Base-by-base conservation (phyloP, 2,113 vertebrate genomes). In the Corydoras sp. region DNA sequence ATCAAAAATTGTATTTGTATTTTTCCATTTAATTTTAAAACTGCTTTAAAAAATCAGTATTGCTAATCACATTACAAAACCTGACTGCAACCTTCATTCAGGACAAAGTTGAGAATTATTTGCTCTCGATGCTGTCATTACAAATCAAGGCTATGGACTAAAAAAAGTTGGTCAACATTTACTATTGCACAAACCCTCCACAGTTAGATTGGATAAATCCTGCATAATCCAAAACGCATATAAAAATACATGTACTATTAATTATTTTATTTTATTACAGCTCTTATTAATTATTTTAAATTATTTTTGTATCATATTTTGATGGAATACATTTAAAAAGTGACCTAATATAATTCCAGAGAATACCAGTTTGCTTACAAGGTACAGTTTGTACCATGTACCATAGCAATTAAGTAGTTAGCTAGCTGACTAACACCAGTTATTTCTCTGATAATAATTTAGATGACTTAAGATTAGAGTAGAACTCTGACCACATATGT, bases 401-500 rank as follows among this genome's bases (percentile, higher is more conserved):
- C 65, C 13, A 9, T 48, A 15, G 65, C 11, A 30, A 68, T 74
- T 29, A 68, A 62, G 9, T 62, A 62, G 9, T 62, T 68, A 68
- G 50, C 50, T 68, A 35, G 60, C 65, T 68, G 50, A 68, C 50
- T 60, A 61, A 62, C 65, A 62, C 53, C 54, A 48, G 65, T 51
- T 30, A 54, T 43, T 50, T 62, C 24, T 29, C 49, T 51, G 62
- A 74, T 74, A 61, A 62, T 68, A 62, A 74, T 74, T 68, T 62
- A 60, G 55, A 59, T 61, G 29, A 62, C 9, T 43, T 50, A 51
- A 49, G 65, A 74, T 74, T 74, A 74, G 58, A 68, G 10, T 68
- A 18, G 72, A 74, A 74, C 72, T 74, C 65, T 74, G 72, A 74
- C 65, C 72, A 74, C 65, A 68, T 50, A 58, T 62, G 9, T 56